Evolutionary conservation across 2,113 vertebrate genomes (phyloP).

Genomic region (Alectura lathami): DNA sequence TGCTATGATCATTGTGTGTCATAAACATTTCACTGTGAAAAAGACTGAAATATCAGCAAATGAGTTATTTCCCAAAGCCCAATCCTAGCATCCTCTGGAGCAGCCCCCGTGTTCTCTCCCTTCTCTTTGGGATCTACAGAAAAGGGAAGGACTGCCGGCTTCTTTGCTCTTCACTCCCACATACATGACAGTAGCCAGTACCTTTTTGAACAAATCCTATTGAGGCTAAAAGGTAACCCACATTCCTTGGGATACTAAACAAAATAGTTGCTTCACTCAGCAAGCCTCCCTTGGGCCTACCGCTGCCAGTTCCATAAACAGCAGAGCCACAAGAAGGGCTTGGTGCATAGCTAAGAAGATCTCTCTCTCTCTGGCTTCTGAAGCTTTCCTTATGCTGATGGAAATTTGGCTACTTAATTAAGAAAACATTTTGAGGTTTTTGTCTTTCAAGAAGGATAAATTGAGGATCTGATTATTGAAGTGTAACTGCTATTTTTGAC

Average conservation of each 20-base stretch:
- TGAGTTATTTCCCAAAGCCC: background rate
- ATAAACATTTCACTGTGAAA: background rate
- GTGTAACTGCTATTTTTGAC: background rate
- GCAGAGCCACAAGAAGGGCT: background rate
- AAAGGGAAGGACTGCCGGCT: background rate
- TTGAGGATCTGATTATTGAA: conserved; percentile 6
- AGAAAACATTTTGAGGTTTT: background rate
- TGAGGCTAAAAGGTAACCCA: background rate
- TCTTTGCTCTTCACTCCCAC: background rate
- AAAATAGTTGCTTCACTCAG: background rate
- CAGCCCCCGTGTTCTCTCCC: background rate
- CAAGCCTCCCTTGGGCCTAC: background rate
- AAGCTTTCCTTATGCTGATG: background rate
- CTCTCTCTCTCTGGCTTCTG: background rate
- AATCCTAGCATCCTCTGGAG: background rate
- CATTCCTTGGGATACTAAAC: background rate
- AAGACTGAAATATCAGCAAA: background rate
- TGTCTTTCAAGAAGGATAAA: background rate
- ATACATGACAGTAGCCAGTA: background rate
- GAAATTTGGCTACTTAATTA: background rate
- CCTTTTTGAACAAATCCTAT: background rate
- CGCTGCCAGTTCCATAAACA: accelerated
- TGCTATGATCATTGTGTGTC: background rate
- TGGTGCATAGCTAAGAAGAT: background rate
- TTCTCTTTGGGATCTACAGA: background rate